phyloP scores from a whole-genome alignment of 1,140 invertebrate species.

The Heliconius himera region DNA sequence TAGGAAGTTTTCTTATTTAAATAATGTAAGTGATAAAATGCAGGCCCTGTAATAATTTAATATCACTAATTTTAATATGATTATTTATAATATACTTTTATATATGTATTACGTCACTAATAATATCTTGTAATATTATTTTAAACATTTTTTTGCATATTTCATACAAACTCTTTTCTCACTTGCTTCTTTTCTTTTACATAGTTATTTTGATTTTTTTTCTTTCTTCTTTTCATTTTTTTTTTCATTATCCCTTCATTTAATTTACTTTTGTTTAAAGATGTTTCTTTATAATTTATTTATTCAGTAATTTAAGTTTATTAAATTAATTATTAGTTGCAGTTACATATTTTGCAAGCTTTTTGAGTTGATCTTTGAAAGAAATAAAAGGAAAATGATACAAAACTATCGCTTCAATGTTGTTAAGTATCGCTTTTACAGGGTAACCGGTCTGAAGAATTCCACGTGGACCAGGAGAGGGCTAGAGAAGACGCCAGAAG shows the following conservation, averaged over 20 bases:
- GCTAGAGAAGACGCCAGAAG: constrained; percentile 88
- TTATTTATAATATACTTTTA: not conserved
- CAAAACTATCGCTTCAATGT: not conserved
- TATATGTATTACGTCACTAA: not conserved
- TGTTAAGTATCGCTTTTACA: constrained; percentile 17
- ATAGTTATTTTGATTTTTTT: not conserved
- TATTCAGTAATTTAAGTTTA: not conserved
- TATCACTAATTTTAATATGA: not conserved
- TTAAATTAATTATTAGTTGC: no score
- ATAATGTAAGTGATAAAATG: not conserved
- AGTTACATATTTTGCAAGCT: no score
- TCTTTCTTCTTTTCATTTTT: not conserved
- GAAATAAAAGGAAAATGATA: not conserved
- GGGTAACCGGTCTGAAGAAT: constrained; percentile 85
- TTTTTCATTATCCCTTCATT: not conserved
- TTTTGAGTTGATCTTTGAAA: not conserved
- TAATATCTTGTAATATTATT: not conserved
- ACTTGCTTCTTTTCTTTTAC: not conserved
- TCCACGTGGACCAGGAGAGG: constrained; percentile 83
- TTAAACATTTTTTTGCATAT: not conserved
- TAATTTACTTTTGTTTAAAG: not conserved
- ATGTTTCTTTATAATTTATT: not conserved
- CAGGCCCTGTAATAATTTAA: not conserved
- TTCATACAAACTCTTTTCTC: not conserved
- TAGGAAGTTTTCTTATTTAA: not conserved